Conservation (phyloP, 1,140 invertebrate genomes). For the Drosophila ogumai region DNA sequence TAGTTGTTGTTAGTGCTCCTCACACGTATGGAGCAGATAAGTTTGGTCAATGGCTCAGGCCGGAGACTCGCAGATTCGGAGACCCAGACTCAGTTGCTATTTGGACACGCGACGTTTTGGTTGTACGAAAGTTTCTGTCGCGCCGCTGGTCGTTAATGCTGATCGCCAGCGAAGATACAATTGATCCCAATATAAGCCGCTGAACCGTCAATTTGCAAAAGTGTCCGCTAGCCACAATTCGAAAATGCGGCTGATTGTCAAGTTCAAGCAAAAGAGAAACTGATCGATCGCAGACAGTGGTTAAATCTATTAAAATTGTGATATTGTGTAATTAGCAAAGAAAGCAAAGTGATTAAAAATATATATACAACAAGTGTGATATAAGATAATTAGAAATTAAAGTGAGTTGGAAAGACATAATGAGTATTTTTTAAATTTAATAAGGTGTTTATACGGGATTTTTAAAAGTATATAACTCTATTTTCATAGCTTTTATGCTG, state of each 20-base stretch:
- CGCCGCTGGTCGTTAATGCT: slow-evolving; percentile 6
- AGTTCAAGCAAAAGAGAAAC: slow-evolving; percentile 58
- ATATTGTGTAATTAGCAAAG: slow-evolving; percentile 4
- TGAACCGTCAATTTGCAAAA: slow-evolving; percentile 38
- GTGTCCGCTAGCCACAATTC: slow-evolving; percentile 33
- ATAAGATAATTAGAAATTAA: slow-evolving; percentile 15
- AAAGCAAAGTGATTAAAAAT: slow-evolving; percentile 6
- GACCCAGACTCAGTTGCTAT: slow-evolving; percentile 57
- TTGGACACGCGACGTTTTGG: slow-evolving; percentile 62
- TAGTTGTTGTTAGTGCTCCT: slow-evolving; percentile 33
- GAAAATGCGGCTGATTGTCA: slow-evolving; percentile 58
- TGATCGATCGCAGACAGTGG: slow-evolving; percentile 11
- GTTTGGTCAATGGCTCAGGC: slow-evolving; percentile 60
- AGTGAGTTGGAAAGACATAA: slow-evolving; percentile 10
- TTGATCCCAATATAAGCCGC: slow-evolving; percentile 40
- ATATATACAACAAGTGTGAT: slow-evolving; percentile 29
- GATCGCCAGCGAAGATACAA: slow-evolving; percentile 34
- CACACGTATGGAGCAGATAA: slow-evolving; percentile 41
- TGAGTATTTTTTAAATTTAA: not conserved
- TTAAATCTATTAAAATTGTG: slow-evolving; percentile 21
- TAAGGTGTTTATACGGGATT: not conserved
- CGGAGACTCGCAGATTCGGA: slow-evolving; percentile 23
- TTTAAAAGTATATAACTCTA: not conserved
- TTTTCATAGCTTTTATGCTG: not conserved
- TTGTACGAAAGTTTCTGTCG: slow-evolving; percentile 50